Evolutionary conservation across 2,888 invertebrate species (phyloP).

Genomic region (Ellobium chinense): DNA sequence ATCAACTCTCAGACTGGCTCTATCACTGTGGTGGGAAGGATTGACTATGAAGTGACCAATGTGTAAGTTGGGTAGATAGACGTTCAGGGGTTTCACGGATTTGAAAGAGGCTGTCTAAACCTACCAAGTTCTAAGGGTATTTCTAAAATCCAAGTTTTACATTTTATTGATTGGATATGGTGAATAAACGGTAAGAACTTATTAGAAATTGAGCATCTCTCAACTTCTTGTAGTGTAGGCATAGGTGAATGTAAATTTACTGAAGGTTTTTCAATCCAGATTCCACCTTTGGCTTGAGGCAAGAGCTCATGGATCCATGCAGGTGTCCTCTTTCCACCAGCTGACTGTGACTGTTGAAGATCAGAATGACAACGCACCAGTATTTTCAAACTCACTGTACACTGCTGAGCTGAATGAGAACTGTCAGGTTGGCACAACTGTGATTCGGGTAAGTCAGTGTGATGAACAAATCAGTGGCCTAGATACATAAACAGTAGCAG

Average conservation of each 20-base stretch:
- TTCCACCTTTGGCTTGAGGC: constrained; percentile 72
- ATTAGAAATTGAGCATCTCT: no score
- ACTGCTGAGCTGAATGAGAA: constrained; percentile 89
- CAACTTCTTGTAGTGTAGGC: no score
- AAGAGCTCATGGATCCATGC: constrained; percentile 80
- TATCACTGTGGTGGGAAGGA: constrained; percentile 57
- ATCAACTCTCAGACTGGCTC: constrained; percentile 60
- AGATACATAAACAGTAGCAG: no score
- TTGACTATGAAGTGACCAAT: constrained; percentile 68
- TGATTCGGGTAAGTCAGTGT: constrained; percentile 78
- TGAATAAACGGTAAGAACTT: no score
- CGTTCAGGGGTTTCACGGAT: neutral
- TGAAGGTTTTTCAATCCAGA: neutral
- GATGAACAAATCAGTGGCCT: no score
- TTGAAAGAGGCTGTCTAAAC: no score
- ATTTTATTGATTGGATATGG: no score
- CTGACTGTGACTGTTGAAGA: constrained; percentile 94
- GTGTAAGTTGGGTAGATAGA: constrained; percentile 22
- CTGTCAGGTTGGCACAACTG: constrained; percentile 49
- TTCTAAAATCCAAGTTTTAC: no score
- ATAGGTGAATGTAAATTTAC: neutral
- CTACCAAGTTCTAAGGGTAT: no score
- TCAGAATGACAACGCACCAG: constrained; percentile 94
- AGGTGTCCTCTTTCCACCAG: constrained; percentile 60
- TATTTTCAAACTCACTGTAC: constrained; percentile 87